Conservation (phyloP, 2,113 vertebrate species). For the Eulacestoma nigropectus region DNA sequence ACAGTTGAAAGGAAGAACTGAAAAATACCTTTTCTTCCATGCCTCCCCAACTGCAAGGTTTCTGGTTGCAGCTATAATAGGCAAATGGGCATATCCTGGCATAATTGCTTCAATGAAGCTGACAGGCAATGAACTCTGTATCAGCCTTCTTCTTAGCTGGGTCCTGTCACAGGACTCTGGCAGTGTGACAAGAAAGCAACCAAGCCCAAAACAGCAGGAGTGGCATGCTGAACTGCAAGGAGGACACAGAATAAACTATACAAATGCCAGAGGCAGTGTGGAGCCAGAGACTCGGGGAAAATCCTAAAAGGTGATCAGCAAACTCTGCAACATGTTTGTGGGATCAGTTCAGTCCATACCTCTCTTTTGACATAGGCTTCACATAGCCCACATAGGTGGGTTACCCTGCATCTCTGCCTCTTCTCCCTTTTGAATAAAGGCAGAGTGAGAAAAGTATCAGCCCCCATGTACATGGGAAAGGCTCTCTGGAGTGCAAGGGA, state of each 20-base stretch:
- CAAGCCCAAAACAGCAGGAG: not conserved
- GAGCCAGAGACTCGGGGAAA: not conserved
- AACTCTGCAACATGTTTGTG: not conserved
- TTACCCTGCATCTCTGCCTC: not conserved
- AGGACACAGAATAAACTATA: not conserved
- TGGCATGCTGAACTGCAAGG: not conserved
- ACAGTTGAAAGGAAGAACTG: not conserved
- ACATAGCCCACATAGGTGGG: fast-evolving
- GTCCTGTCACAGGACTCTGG: not conserved
- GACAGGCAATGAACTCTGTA: not conserved
- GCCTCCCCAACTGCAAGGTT: not conserved
- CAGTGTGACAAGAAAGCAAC: not conserved
- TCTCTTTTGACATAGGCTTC: no score
- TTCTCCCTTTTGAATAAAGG: not conserved
- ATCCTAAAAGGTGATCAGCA: not conserved
- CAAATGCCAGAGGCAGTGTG: not conserved
- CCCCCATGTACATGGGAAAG: fast-evolving
- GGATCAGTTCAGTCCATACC: not conserved
- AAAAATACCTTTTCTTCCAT: not conserved
- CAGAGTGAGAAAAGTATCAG: not conserved
- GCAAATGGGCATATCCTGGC: not conserved
- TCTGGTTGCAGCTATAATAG: not conserved
- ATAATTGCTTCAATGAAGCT: not conserved
- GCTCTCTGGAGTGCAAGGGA: fast-evolving
- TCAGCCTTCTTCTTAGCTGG: not conserved